These are phyloP conservation scores for Acropora tenuis DNA, from an alignment of 64 coral and sea anemone genomes.

Conservation along the genomic window DNA sequence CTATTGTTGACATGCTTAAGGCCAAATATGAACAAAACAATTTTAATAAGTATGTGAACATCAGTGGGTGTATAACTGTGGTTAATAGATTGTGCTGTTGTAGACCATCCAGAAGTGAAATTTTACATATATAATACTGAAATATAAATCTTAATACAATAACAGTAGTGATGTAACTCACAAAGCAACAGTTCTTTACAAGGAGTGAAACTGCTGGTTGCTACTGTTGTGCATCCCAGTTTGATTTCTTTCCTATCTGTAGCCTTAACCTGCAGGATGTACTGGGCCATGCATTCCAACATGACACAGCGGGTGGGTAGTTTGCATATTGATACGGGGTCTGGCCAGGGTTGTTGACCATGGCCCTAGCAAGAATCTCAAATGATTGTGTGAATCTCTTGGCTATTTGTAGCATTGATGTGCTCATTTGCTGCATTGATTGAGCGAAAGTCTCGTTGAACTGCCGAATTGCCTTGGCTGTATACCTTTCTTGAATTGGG, in stretches of 20 bases:
- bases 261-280: background rate
- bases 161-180: background rate
- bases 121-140: background rate
- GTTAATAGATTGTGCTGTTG: background rate
- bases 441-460: slow-evolving; percentile 55
- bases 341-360: background rate
- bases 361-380: background rate
- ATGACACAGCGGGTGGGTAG: background rate
- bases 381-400: slow-evolving; percentile 1
- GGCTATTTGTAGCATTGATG: background rate
- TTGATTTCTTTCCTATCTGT: background rate
- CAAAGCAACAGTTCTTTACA: background rate
- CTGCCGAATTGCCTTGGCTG: slow-evolving; percentile 37
- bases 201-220: background rate
- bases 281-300: background rate
- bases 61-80: background rate
- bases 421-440: slow-evolving; percentile 57
- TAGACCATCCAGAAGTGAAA: background rate
- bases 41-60: background rate
- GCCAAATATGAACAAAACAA: no score
- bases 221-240: slow-evolving; percentile 1
- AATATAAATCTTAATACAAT: background rate
- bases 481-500: slow-evolving; percentile 62
- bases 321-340: background rate
- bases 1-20: no score